Evolutionary conservation across 2,797 vertebrate genomes (phyloP).

Genomic region (Lepilemur septentrionalis): DNA sequence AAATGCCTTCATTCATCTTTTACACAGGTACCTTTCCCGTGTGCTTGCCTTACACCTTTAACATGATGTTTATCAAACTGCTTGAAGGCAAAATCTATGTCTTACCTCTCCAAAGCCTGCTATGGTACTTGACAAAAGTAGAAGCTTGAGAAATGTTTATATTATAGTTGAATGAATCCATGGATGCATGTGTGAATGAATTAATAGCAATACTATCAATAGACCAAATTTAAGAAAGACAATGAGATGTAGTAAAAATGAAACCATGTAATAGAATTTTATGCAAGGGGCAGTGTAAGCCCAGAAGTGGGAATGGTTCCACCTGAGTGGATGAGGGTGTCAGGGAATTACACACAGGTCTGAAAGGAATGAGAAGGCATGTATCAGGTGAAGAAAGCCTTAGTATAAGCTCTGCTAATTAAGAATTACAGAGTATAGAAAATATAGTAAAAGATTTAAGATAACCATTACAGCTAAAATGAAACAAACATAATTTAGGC

Average conservation of each 20-base stretch:
- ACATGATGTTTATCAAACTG: not conserved
- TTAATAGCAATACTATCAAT: not conserved
- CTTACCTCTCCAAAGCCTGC: conserved; percentile 24
- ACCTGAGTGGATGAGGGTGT: conserved; percentile 19
- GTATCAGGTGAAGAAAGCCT: not conserved
- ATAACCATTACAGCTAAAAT: not conserved
- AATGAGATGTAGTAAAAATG: conserved; percentile 13
- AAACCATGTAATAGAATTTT: conserved; percentile 35
- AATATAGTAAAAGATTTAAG: conserved; percentile 27
- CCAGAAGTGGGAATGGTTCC: conserved; percentile 25
- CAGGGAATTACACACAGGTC: conserved; percentile 49
- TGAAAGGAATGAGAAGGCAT: conserved; percentile 54
- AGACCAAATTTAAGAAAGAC: conserved; percentile 46
- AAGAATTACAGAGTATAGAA: conserved; percentile 39
- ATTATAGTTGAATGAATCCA: conserved; percentile 23
- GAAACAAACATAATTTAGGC: not conserved
- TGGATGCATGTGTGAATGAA: conserved; percentile 18
- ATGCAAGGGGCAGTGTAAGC: conserved; percentile 7
- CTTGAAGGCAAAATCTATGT: not conserved
- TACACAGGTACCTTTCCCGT: not conserved
- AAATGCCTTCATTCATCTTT: conserved; percentile 20
- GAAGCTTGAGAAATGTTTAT: conserved; percentile 28
- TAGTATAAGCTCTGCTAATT: not conserved
- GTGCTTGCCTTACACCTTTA: not conserved
- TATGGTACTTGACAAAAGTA: conserved; percentile 19